Percentiles rank a stretch among this genome's conserved stretches.
Conservation (phyloP, 2,113 vertebrate species). For the Salvator merianae region DNA sequence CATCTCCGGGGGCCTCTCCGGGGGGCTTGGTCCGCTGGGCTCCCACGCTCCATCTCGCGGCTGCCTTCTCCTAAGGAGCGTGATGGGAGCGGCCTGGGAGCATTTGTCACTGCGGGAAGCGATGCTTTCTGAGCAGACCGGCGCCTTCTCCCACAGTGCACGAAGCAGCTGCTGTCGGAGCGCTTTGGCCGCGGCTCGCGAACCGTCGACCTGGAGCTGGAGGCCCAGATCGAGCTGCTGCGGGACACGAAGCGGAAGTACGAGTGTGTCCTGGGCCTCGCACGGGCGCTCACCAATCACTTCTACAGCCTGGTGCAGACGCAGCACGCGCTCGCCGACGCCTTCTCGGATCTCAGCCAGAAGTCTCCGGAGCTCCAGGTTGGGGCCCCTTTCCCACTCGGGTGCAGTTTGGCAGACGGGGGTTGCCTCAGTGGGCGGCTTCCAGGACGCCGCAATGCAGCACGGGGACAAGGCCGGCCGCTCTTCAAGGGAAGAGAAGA, state of each 20-base stretch:
- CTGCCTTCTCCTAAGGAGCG: too few species aligned
- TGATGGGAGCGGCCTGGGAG: too few species aligned
- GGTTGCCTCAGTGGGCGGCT: neutral
- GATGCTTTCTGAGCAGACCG: too few species aligned
- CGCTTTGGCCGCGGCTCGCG: slow-evolving; percentile 93
- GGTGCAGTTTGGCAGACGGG: too few species aligned
- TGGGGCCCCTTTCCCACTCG: neutral
- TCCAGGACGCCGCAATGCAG: neutral
- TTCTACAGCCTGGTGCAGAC: slow-evolving; percentile 98
- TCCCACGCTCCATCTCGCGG: too few species aligned
- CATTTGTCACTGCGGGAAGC: too few species aligned
- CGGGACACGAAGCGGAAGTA: slow-evolving; percentile 97
- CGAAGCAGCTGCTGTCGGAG: slow-evolving; percentile 94
- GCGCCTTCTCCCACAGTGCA: slow-evolving; percentile 77
- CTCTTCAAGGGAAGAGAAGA: too few species aligned
- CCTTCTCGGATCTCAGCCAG: slow-evolving; percentile 97
- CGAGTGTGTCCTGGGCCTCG: slow-evolving; percentile 88
- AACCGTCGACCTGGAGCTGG: slow-evolving; percentile 94
- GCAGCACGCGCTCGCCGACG: slow-evolving; percentile 92
- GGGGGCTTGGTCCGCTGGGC: too few species aligned
- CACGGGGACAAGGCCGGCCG: too few species aligned
- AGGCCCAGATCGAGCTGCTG: slow-evolving; percentile 94
- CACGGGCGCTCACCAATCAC: slow-evolving; percentile 88
- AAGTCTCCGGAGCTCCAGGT: slow-evolving; percentile 97
- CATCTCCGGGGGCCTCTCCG: too few species aligned